Base-by-base conservation (phyloP, 2,888 invertebrate species). In the Drosophila putrida region DNA sequence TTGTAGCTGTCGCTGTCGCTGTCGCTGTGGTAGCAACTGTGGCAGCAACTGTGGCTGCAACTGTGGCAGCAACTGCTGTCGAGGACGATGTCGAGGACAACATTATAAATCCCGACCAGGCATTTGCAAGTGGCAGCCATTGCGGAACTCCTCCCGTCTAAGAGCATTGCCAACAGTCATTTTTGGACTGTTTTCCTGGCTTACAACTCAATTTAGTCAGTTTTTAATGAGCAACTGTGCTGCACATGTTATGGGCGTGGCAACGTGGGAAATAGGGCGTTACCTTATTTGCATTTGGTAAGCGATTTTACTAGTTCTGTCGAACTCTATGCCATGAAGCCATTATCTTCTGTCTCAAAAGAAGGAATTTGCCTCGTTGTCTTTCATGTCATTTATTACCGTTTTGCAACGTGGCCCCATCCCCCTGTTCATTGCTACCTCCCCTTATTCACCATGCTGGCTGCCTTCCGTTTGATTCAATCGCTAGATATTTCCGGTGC, bases 71-170 rank as follows among this genome's bases (percentile, higher is more conserved):
- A 8, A 31, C 58, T 46, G 46, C 57, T 47, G 66, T 71, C 72
- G 75, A 75, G 77, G 65, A 80, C 77, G 80, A 46, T 67, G 78
- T 49, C 71, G 77, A 88, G 88, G 83, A 88, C 86, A 87, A 88
- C 83, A 88, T 83, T 83, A 83, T 83, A 83, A 83, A 83, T 83
- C 83, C 73, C 80, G 66, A 74, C 66, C 83, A 88, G 88, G 88
- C 83, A 88, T 85, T 88, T 83, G 82, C 88, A 82, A 85, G 88
- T 88, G 83, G 80, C 88, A 83, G 85, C 75, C 70, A 68, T 75
- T 75, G 58, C 58, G 62, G 50, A 51, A 82, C 75, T 80, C 43
- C 61, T 59, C 25, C 63, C 46, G 54, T 39, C 66, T 71, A 75
- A 76, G 82, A 66, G 66, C 62, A 71, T 71, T 87, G 65, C 71